These are phyloP conservation scores for Drosophila aldrichi DNA, from an alignment of 2,888 invertebrate species.

Conservation along the genomic window DNA sequence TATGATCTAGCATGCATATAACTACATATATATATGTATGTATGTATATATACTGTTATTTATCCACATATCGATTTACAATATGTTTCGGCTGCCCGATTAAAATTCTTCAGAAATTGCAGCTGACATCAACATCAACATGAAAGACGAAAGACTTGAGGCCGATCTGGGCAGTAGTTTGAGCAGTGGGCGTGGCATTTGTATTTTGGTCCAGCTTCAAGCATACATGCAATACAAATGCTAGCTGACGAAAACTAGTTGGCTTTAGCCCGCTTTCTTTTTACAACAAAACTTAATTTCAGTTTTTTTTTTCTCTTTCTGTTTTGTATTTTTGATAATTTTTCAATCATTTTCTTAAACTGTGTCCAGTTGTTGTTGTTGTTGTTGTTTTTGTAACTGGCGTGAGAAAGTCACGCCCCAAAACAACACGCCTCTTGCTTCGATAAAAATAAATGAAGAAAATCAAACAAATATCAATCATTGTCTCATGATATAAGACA, in stretches of 20 bases:
- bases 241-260: slow-evolving; percentile 31
- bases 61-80: slow-evolving; percentile 5
- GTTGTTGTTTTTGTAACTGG: slow-evolving; percentile 6
- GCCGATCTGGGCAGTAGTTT: neutral
- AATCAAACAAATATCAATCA: slow-evolving; percentile 37
- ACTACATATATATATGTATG: slow-evolving; percentile 3
- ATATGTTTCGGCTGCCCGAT: slow-evolving; percentile 41
- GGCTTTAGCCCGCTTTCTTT: slow-evolving; percentile 29
- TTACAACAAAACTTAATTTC: slow-evolving; percentile 5
- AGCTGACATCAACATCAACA: slow-evolving; percentile 14
- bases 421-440: slow-evolving; percentile 1
- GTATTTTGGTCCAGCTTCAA: neutral
- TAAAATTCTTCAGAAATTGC: slow-evolving; percentile 62
- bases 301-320: neutral
- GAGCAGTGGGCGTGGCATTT: neutral
- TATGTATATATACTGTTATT: slow-evolving; percentile 1
- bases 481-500: slow-evolving; percentile 1
- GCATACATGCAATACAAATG: slow-evolving; percentile 38
- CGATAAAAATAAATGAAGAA: neutral
- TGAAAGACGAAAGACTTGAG: neutral
- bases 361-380: slow-evolving; percentile 7
- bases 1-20: slow-evolving; percentile 52
- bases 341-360: slow-evolving; percentile 13
- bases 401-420: slow-evolving; percentile 33
- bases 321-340: neutral